Conservation (phyloP, 1,140 invertebrate genomes). For the Orchestia grillus region DNA sequence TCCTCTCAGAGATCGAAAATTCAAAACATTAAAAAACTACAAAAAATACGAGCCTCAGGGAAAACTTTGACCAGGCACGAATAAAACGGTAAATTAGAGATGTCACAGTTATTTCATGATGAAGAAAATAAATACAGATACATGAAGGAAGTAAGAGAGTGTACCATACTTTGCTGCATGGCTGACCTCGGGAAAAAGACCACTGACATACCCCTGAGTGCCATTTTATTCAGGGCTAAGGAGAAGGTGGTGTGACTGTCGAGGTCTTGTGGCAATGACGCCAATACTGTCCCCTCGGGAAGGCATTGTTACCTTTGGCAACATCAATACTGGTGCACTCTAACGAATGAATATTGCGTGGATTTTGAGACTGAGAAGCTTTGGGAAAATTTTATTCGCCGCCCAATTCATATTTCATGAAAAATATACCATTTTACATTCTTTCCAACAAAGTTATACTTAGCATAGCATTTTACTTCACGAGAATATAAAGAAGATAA, state of each 20-base stretch:
- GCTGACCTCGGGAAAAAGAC: background rate
- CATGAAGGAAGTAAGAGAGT: background rate
- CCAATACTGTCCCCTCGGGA: background rate
- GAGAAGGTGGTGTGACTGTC: background rate
- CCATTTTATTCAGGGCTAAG: background rate
- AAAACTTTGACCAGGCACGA: background rate
- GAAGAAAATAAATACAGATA: background rate
- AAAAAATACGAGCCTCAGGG: background rate
- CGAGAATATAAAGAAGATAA: too few species aligned
- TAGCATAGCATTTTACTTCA: too few species aligned
- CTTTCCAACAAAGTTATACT: too few species aligned
- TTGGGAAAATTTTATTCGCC: too few species aligned
- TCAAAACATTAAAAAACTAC: background rate
- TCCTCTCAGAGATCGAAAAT: background rate
- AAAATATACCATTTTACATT: too few species aligned
- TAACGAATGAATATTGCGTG: too few species aligned
- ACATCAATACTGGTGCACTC: too few species aligned
- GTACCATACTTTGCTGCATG: slow-evolving; percentile 31
- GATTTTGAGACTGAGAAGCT: too few species aligned
- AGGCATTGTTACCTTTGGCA: too few species aligned
- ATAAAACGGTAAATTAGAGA: background rate
- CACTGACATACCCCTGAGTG: background rate
- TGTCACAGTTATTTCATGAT: background rate
- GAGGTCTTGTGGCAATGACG: background rate
- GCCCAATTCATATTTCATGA: too few species aligned